Evolutionary conservation across 1,140 invertebrate species (phyloP).

Genomic region (Dreissena polymorpha): DNA sequence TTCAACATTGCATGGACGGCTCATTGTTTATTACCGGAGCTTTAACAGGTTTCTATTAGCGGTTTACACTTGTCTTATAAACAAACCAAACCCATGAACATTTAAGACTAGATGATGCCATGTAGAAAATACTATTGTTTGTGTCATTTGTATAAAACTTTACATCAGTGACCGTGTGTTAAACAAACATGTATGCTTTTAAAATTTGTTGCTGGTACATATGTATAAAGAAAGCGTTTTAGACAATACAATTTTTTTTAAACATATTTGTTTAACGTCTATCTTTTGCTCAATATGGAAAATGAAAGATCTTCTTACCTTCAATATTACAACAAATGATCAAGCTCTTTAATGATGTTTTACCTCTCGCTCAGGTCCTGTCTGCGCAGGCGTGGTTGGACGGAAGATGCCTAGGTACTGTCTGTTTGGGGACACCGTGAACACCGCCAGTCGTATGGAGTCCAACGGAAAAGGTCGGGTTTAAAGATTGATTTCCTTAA

Average conservation of each 20-base stretch:
- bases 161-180: too few relatives aligned
- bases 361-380: constrained; percentile 1
- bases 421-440: constrained; percentile 38
- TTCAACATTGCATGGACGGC: too few relatives aligned
- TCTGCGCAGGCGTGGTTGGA: constrained; percentile 22
- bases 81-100: too few relatives aligned
- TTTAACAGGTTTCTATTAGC: too few relatives aligned
- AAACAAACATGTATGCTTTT: neutral
- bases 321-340: neutral
- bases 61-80: too few relatives aligned
- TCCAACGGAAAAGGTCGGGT: constrained; percentile 23
- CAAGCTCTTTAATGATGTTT: too few relatives aligned
- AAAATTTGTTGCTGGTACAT: too few relatives aligned
- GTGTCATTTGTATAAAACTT: neutral
- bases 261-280: too few relatives aligned
- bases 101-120: too few relatives aligned
- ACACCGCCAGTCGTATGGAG: constrained; percentile 35
- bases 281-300: neutral
- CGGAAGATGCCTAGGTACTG: constrained; percentile 39
- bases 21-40: too few relatives aligned
- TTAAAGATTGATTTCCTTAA: too few relatives aligned
- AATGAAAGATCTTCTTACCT: neutral
- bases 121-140: neutral
- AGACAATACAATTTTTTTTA: neutral
- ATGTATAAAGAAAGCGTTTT: neutral